phyloP scores from a whole-genome alignment of 1,140 invertebrate genomes.

The Lepidurus arcticus region DNA sequence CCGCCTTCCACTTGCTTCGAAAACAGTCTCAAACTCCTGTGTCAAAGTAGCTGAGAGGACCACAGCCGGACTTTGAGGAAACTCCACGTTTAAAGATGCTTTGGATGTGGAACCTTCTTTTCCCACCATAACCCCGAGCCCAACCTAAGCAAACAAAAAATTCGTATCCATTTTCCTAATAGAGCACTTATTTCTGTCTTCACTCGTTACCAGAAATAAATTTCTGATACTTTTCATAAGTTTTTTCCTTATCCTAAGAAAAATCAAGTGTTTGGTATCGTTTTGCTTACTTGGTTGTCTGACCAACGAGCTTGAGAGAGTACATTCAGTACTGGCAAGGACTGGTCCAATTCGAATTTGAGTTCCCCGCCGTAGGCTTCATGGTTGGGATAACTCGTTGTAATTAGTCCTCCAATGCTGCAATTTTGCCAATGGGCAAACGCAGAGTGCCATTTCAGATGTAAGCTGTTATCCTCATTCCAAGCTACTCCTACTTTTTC shows the following conservation, averaged over 20 bases:
- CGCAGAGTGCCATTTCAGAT: neutral
- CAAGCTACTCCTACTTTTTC: neutral
- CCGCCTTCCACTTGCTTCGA: neutral
- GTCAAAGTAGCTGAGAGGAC: neutral
- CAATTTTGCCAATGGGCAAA: neutral
- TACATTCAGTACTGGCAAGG: neutral
- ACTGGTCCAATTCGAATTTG: neutral
- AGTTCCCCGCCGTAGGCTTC: neutral
- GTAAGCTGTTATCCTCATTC: neutral
- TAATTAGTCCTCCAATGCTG: neutral
- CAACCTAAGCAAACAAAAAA: neutral
- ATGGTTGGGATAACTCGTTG: neutral
- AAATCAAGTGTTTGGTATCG: neutral
- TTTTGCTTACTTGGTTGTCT: neutral
- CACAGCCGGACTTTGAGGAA: neutral
- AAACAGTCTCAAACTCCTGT: neutral
- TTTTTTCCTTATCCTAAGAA: neutral
- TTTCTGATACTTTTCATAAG: neutral
- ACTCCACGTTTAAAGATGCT: neutral
- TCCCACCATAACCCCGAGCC: neutral
- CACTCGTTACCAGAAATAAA: too few species aligned
- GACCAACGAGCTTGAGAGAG: neutral
- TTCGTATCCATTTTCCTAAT: neutral
- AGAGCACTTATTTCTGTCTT: too few species aligned
- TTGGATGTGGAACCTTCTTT: neutral